phyloP scores from a whole-genome alignment of 1,140 invertebrate genomes.

The Calycopis cecrops region DNA sequence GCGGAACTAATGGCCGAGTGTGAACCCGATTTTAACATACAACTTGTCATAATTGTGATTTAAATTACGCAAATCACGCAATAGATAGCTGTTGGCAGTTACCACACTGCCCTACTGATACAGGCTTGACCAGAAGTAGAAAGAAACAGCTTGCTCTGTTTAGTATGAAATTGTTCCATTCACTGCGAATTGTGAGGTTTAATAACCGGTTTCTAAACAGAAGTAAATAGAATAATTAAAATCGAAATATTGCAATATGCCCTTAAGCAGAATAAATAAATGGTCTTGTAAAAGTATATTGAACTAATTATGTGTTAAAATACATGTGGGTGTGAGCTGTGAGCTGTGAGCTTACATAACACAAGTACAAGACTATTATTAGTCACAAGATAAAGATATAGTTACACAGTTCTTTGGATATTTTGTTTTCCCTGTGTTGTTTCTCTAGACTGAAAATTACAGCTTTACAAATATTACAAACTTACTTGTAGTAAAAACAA shows the following conservation, averaged over 20 bases:
- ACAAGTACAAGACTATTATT: too few relatives aligned
- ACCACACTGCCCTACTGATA: slow-evolving; percentile 36
- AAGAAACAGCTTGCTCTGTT: slow-evolving; percentile 43
- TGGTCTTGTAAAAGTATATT: too few relatives aligned
- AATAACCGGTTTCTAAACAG: slow-evolving; percentile 27
- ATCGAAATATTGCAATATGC: slow-evolving; percentile 22
- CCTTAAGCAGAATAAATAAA: neutral
- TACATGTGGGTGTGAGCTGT: too few relatives aligned
- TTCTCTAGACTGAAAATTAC: too few relatives aligned
- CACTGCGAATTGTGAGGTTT: slow-evolving; percentile 39
- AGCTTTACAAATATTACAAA: too few relatives aligned
- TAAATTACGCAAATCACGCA: slow-evolving; percentile 55
- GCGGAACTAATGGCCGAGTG: slow-evolving; percentile 51
- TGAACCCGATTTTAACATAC: slow-evolving; percentile 32
- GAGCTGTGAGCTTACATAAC: too few relatives aligned
- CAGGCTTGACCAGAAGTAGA: slow-evolving; percentile 42
- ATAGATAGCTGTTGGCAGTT: slow-evolving; percentile 38
- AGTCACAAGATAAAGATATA: too few relatives aligned
- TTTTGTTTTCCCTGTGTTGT: too few relatives aligned
- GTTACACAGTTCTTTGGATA: too few relatives aligned
- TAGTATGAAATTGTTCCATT: slow-evolving; percentile 45
- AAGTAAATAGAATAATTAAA: slow-evolving; percentile 21
- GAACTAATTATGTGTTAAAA: too few relatives aligned
- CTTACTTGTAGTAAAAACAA: too few relatives aligned
- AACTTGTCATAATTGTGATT: slow-evolving; percentile 43